These are phyloP conservation scores for Octonoba sinensis DNA, from an alignment of 2,888 invertebrate genomes.

Conservation along the genomic window DNA sequence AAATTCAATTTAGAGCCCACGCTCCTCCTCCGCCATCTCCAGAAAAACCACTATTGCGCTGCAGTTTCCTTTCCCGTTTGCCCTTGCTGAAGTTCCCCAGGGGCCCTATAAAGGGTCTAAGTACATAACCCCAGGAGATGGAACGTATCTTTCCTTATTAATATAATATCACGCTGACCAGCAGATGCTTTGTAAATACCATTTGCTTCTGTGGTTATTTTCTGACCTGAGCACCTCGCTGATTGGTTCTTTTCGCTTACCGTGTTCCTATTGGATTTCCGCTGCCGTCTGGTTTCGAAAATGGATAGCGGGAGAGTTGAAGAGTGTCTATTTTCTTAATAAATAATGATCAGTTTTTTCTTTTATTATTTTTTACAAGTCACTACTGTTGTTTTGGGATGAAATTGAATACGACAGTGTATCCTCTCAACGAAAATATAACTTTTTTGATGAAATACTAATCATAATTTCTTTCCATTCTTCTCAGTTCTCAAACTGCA, in stretches of 20 bases:
- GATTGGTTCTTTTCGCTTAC: slow-evolving; percentile 51
- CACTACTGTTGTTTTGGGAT: too few relatives aligned
- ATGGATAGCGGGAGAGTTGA: neutral
- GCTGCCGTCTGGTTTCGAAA: neutral
- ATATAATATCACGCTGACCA: slow-evolving; percentile 58
- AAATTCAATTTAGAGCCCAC: slow-evolving; percentile 39
- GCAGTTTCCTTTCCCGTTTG: slow-evolving; percentile 18
- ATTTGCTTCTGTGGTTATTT: slow-evolving; percentile 46
- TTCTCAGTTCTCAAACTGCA: too few relatives aligned
- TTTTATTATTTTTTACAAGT: too few relatives aligned
- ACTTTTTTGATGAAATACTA: too few relatives aligned
- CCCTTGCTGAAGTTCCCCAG: slow-evolving; percentile 15
- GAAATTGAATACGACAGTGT: too few relatives aligned
- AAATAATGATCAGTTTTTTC: too few relatives aligned
- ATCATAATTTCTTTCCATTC: too few relatives aligned
- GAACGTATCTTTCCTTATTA: slow-evolving; percentile 45
- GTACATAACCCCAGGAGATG: slow-evolving; percentile 43
- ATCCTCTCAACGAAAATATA: too few relatives aligned
- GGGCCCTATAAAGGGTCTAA: slow-evolving; percentile 47
- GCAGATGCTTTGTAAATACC: slow-evolving; percentile 47
- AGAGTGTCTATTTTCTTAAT: neutral
- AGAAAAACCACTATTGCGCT: slow-evolving; percentile 11
- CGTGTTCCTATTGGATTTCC: slow-evolving; percentile 39
- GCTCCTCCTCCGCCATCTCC: slow-evolving; percentile 7
- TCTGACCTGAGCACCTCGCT: slow-evolving; percentile 43